Percentiles rank a stretch among this genome's conserved stretches.
These are phyloP conservation scores for Paracentrotus lividus DNA, from an alignment of 53 echinoderm and acorn worm genomes.

Conservation along the genomic window DNA sequence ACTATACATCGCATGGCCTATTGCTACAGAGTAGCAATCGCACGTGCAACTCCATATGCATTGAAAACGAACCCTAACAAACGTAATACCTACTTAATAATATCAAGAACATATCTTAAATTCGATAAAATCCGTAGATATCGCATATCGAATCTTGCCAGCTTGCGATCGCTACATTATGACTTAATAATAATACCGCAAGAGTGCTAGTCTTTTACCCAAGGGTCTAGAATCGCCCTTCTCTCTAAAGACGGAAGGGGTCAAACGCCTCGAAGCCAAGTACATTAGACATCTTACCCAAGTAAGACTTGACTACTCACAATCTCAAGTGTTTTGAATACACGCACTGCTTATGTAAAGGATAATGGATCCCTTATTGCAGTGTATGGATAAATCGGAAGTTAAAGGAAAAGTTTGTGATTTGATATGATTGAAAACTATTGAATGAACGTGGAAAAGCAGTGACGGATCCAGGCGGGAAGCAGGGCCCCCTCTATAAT, in stretches of 20 bases:
- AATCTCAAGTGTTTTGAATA: constrained; percentile 11
- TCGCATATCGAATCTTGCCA: neutral
- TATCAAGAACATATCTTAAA: neutral
- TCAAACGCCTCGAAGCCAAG: neutral
- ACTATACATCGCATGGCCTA: too few relatives aligned
- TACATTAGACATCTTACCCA: neutral
- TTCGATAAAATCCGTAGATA: neutral
- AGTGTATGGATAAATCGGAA: neutral
- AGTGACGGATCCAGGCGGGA: too few relatives aligned
- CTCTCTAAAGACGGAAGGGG: neutral
- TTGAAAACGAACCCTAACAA: too few relatives aligned
- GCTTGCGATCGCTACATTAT: neutral
- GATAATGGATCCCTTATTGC: constrained; percentile 40
- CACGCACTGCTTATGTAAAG: neutral
- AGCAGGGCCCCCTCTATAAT: too few relatives aligned
- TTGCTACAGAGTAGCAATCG: too few relatives aligned
- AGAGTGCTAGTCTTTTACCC: neutral
- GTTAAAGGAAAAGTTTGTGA: constrained; percentile 16
- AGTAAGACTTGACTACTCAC: neutral
- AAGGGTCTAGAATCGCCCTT: neutral
- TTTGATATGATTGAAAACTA: too few relatives aligned
- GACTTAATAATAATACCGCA: neutral
- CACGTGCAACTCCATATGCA: too few relatives aligned
- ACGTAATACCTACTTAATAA: neutral
- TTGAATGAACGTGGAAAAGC: too few relatives aligned